Percentiles rank a stretch among this genome's conserved stretches.
Conservation (phyloP, 2,797 vertebrate species). For the Cyprinella venusta region DNA sequence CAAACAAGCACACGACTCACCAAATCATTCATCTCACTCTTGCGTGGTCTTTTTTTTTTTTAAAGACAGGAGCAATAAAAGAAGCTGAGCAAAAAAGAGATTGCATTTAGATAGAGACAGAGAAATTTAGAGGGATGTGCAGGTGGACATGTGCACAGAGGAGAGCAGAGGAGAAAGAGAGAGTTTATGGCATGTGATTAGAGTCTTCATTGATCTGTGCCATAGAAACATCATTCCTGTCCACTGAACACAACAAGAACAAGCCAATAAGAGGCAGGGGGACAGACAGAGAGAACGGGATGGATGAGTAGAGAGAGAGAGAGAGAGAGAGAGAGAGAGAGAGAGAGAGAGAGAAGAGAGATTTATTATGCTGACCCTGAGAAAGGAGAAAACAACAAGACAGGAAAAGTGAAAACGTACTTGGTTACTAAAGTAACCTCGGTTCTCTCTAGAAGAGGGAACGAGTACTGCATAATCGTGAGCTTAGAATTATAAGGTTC, state of each 20-base stretch:
- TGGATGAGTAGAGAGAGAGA: constrained; percentile 20
- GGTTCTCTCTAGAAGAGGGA: no score
- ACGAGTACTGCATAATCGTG: no score
- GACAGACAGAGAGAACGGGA: constrained; percentile 41
- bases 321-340: constrained; percentile 5
- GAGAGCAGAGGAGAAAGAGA: constrained; percentile 36
- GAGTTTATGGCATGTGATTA: constrained; percentile 65
- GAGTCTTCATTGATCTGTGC: constrained; percentile 75
- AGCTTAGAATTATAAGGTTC: no score
- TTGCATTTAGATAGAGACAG: constrained; percentile 57
- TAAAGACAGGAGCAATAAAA: constrained; percentile 8
- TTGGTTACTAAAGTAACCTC: no score
- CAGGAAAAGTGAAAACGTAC: background rate
- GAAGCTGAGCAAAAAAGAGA: background rate
- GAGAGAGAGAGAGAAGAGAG: background rate
- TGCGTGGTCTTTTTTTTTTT: background rate
- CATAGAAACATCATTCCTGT: constrained; percentile 72
- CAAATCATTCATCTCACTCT: background rate
- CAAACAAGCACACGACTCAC: background rate
- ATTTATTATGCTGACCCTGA: constrained; percentile 18
- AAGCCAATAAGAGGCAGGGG: constrained; percentile 41
- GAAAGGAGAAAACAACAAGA: constrained; percentile 4
- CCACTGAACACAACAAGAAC: constrained; percentile 62
- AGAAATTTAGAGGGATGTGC: constrained; percentile 32
- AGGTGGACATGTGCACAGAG: constrained; percentile 29